Conservation (phyloP, 2,113 vertebrate species). For the Trichechus manatus region DNA sequence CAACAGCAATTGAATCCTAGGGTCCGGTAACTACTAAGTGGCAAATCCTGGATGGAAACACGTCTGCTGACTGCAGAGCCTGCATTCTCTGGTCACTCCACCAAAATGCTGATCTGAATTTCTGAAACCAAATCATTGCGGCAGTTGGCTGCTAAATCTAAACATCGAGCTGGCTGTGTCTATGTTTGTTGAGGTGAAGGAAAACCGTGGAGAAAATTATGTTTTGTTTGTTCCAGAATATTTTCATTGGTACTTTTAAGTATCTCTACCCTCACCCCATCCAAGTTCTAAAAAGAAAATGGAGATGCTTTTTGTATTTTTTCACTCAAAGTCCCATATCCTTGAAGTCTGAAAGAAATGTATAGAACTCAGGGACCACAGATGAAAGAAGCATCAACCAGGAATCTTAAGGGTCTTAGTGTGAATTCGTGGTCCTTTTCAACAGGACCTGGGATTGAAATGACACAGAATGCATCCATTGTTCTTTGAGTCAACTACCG, state of each 20-base stretch:
- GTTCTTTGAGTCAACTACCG: background rate
- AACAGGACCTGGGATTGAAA: too few species aligned
- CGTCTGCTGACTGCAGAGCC: background rate
- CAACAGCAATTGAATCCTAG: background rate
- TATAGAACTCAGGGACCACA: background rate
- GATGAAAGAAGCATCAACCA: background rate
- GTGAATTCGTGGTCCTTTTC: background rate
- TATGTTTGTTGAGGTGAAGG: background rate
- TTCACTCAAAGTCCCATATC: background rate
- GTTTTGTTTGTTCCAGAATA: constrained; percentile 16
- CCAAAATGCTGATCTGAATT: background rate
- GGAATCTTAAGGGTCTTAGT: background rate
- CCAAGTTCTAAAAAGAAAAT: background rate
- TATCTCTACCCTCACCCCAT: background rate
- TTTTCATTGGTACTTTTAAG: background rate
- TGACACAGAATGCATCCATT: background rate
- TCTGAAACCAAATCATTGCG: background rate
- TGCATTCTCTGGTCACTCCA: background rate
- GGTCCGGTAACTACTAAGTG: background rate
- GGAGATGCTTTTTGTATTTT: background rate
- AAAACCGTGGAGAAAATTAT: background rate
- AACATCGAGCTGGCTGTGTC: background rate
- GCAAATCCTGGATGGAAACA: background rate
- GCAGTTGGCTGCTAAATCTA: background rate
- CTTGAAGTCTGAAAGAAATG: constrained; percentile 4